Evolutionary conservation across 2,888 invertebrate genomes (phyloP).

Genomic region (Euproctis similis): DNA sequence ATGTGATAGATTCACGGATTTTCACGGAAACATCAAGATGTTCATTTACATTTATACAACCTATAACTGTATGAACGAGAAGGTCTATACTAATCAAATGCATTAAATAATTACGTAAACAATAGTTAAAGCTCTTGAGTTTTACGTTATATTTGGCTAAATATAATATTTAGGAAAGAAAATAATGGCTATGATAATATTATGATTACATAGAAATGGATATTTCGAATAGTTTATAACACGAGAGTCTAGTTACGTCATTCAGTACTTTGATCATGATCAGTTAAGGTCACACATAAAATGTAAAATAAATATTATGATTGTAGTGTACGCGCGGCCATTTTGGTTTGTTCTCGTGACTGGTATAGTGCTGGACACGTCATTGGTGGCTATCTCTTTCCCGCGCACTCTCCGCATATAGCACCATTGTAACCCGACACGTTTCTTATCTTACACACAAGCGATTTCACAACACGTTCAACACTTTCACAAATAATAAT

Average conservation of each 20-base stretch:
- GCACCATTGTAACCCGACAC: conserved; percentile 77
- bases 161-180: no score
- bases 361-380: conserved; percentile 69
- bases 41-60: no score
- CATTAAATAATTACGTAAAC: conserved; percentile 26
- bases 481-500: conserved; percentile 75
- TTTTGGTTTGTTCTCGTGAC: conserved; percentile 74
- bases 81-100: no score
- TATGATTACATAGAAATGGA: conserved; percentile 20
- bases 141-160: no score
- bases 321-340: conserved; percentile 72
- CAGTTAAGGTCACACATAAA: conserved; percentile 71
- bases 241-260: conserved; percentile 63
- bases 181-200: no score
- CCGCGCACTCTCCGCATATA: conserved; percentile 71
- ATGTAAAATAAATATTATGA: conserved; percentile 75
- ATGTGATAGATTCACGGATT: no score
- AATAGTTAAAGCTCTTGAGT: conserved; percentile 37
- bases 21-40: no score
- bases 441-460: conserved; percentile 73
- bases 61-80: no score
- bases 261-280: conserved; percentile 72
- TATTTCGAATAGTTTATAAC: conserved; percentile 43
- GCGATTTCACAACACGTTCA: conserved; percentile 74
- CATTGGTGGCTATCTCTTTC: conserved; percentile 65